These are phyloP conservation scores for Oncorhynchus gorbuscha DNA, from an alignment of 2,113 vertebrate genomes.

Conservation along the genomic window DNA sequence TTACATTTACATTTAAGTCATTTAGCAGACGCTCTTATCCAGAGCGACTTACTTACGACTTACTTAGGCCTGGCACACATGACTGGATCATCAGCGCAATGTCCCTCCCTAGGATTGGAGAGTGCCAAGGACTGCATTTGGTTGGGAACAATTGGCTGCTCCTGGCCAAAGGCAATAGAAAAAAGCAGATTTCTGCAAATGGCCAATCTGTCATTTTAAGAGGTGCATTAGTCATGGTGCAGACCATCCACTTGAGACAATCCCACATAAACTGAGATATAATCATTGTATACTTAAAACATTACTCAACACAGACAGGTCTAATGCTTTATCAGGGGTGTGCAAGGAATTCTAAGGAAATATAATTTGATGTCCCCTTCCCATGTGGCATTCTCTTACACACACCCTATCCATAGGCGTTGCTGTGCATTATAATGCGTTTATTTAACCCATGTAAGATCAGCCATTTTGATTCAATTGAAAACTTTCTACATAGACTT, in stretches of 20 bases:
- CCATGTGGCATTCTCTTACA: too few species aligned
- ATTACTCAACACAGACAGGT: neutral
- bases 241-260: neutral
- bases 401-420: too few species aligned
- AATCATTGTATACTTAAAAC: neutral
- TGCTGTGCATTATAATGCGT: too few species aligned
- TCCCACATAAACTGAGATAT: neutral
- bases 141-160: constrained; percentile 17
- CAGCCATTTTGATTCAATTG: too few species aligned
- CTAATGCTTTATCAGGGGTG: too few species aligned
- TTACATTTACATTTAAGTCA: too few species aligned
- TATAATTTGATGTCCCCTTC: too few species aligned
- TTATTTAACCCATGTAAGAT: too few species aligned
- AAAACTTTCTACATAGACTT: too few species aligned
- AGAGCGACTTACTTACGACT: too few species aligned
- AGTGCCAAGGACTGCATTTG: constrained; percentile 20
- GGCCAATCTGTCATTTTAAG: neutral
- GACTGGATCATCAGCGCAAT: constrained; percentile 1
- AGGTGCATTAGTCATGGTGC: neutral
- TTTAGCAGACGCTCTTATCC: too few species aligned
- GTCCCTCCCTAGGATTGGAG: constrained; percentile 1
- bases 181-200: constrained; percentile 3
- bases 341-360: too few species aligned
- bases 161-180: constrained; percentile 5
- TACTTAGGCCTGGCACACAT: constrained; percentile 5